Evolutionary conservation across 2,888 invertebrate genomes (phyloP).

Genomic region (Isoperla grammatica): DNA sequence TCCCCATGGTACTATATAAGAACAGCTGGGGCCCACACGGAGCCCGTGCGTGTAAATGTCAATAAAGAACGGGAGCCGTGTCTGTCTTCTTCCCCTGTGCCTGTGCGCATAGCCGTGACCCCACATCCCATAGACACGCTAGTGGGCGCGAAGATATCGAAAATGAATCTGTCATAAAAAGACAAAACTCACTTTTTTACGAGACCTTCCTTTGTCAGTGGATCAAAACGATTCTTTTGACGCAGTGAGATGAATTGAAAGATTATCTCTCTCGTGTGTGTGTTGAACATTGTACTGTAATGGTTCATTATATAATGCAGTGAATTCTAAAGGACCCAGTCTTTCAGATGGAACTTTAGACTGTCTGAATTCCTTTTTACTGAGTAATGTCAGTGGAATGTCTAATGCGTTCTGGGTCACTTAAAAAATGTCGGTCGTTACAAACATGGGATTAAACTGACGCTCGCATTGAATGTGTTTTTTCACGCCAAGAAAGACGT

Average conservation of each 20-base stretch:
- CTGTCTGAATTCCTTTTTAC: conserved; percentile 4
- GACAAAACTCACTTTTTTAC: not conserved
- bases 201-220: conserved; percentile 1
- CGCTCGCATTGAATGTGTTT: no score
- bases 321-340: conserved; percentile 6
- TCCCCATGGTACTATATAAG: conserved; percentile 8
- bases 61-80: not conserved
- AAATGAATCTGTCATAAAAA: conserved; percentile 2
- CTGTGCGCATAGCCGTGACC: not conserved
- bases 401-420: conserved; percentile 8
- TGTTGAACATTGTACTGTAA: not conserved
- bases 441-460: no score
- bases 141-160: not conserved
- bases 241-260: conserved; percentile 10
- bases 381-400: conserved; percentile 2
- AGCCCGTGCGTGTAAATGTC: not conserved
- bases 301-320: conserved; percentile 10
- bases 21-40: conserved; percentile 9
- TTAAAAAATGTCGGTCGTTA: conserved; percentile 1
- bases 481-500: no score
- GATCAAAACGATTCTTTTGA: conserved; percentile 2
- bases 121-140: not conserved
- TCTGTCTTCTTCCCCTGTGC: no score
- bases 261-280: conserved; percentile 1
- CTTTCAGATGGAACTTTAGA: not conserved